Evolutionary conservation across 2,113 vertebrate species (phyloP).

Genomic region (Nannospalax galili): DNA sequence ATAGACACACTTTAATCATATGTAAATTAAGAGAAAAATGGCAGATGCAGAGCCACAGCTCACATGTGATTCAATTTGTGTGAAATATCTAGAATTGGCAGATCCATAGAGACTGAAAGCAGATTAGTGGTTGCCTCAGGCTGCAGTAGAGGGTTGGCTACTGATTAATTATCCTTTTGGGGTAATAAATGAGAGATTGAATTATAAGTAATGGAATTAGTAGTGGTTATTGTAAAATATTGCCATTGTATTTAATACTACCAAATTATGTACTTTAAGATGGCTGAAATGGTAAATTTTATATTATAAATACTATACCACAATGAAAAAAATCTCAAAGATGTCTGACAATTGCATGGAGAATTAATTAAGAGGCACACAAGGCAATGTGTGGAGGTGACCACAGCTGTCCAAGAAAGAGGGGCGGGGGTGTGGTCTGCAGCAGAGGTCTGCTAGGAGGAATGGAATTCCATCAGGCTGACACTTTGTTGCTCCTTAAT

Average conservation of each 20-base stretch:
- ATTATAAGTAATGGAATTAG: not conserved
- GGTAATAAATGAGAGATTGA: not conserved
- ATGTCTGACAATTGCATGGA: not conserved
- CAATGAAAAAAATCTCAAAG: not conserved
- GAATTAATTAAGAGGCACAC: not conserved
- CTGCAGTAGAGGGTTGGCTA: not conserved
- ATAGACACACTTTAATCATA: not conserved
- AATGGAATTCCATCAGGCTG: not conserved
- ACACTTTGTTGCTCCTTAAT: not conserved
- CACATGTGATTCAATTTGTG: not conserved
- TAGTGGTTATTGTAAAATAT: not conserved
- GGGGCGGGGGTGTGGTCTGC: not conserved
- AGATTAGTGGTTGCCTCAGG: not conserved
- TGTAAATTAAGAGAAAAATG: not conserved
- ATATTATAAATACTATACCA: not conserved
- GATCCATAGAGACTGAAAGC: not conserved
- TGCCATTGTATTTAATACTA: not conserved
- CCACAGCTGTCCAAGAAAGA: not conserved
- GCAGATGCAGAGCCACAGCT: not conserved
- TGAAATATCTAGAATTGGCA: not conserved
- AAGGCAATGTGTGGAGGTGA: not conserved
- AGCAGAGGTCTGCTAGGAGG: rapidly evolving
- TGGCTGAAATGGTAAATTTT: not conserved
- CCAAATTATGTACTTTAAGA: not conserved
- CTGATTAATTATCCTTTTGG: not conserved